Conservation (phyloP, 2,113 vertebrate species). For the Synodontis membranacea region DNA sequence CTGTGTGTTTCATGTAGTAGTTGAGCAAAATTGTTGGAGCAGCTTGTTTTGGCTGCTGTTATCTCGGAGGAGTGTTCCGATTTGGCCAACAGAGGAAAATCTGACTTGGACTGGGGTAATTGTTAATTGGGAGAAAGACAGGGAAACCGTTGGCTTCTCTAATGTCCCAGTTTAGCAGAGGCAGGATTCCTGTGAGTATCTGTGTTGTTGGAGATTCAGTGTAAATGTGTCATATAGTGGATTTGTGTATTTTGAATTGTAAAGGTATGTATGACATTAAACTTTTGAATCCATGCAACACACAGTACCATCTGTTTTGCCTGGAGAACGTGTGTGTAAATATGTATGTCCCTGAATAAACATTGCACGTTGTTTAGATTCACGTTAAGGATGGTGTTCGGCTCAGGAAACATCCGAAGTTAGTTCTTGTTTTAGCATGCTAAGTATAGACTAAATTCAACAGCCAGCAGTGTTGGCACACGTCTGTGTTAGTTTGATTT, state of each 20-base stretch:
- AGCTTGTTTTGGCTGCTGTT: conserved; percentile 4
- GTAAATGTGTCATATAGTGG: conserved; percentile 19
- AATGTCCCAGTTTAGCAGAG: conserved; percentile 59
- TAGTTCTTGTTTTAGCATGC: background rate
- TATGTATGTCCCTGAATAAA: background rate
- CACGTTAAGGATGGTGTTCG: background rate
- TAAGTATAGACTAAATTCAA: background rate
- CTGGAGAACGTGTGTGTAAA: conserved; percentile 50
- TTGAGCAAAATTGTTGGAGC: background rate
- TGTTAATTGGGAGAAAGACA: conserved; percentile 57
- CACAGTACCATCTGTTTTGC: background rate
- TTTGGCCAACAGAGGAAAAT: background rate
- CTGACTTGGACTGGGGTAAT: conserved; percentile 11
- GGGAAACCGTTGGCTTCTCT: conserved; percentile 29
- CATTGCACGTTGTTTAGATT: background rate
- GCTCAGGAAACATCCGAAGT: background rate
- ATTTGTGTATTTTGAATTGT: background rate
- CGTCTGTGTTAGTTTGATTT: background rate
- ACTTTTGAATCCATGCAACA: background rate
- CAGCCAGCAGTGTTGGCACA: background rate
- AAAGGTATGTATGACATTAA: background rate
- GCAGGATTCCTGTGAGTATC: conserved; percentile 65
- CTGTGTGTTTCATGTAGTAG: conserved; percentile 23
- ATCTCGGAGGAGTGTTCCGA: background rate
- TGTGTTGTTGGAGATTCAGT: conserved; percentile 43